Conservation (phyloP, 2,888 invertebrate species). For the Cabera pusaria region DNA sequence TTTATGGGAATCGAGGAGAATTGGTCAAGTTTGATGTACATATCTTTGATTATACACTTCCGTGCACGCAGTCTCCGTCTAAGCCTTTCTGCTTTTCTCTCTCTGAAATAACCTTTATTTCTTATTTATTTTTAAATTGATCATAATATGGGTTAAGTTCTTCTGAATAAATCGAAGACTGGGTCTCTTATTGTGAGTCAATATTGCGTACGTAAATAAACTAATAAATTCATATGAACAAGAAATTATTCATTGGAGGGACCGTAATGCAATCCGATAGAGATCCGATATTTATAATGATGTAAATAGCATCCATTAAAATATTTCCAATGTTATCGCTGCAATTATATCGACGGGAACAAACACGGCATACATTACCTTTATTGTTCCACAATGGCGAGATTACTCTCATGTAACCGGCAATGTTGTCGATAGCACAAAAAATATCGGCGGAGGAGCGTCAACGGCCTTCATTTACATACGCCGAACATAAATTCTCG, state of each 20-base stretch:
- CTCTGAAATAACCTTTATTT: too few species aligned
- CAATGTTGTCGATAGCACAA: slow-evolving; percentile 48
- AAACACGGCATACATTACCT: slow-evolving; percentile 43
- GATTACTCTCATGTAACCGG: slow-evolving; percentile 43
- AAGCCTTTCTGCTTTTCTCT: too few species aligned
- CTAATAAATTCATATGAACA: slow-evolving; percentile 23
- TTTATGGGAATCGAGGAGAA: too few species aligned
- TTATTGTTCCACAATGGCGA: slow-evolving; percentile 45
- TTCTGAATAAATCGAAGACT: slow-evolving; percentile 12
- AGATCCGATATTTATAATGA: slow-evolving; percentile 30
- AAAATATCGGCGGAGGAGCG: slow-evolving; percentile 52
- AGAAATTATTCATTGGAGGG: slow-evolving; percentile 27
- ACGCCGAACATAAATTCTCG: slow-evolving; percentile 79
- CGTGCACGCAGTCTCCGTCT: too few species aligned
- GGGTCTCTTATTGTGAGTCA: slow-evolving; percentile 21
- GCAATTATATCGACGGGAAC: slow-evolving; percentile 27
- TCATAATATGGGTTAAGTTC: too few species aligned
- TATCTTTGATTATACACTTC: too few species aligned
- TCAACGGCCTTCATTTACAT: slow-evolving; percentile 74
- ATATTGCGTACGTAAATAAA: slow-evolving; percentile 21
- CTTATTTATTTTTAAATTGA: too few species aligned
- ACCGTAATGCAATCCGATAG: slow-evolving; percentile 28
- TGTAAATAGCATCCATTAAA: slow-evolving; percentile 31
- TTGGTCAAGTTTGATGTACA: too few species aligned
- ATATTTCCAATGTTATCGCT: slow-evolving; percentile 30